A percentile compares a stretch with the other conserved stretches of the same genome.
These are phyloP conservation scores for Phorcus lineatus DNA, from an alignment of 2,888 invertebrate species.

Conservation along the genomic window DNA sequence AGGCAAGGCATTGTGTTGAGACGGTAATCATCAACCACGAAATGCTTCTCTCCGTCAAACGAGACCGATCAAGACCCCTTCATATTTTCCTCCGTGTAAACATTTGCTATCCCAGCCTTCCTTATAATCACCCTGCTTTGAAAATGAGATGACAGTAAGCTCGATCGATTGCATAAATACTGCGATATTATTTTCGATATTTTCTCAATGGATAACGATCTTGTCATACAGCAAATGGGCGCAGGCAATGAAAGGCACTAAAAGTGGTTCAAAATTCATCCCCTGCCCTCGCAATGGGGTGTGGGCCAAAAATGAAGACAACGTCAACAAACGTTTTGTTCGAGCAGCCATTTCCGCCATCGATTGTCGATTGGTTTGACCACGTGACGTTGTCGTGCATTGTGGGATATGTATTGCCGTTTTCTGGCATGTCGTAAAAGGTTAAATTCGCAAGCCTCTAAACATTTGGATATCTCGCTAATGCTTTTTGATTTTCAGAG, in stretches of 20 bases:
- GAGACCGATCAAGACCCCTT: not conserved
- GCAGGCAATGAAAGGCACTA: conserved; percentile 11
- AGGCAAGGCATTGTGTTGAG: not conserved
- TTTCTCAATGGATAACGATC: conserved; percentile 21
- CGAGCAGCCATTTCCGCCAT: conserved; percentile 1
- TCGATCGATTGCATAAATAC: conserved; percentile 20
- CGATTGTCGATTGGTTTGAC: conserved; percentile 2
- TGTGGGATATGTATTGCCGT: conserved; percentile 12
- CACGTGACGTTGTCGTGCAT: conserved; percentile 19
- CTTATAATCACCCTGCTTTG: conserved; percentile 15
- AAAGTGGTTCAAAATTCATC: conserved; percentile 18
- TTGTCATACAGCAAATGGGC: not conserved
- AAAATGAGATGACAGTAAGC: conserved; percentile 13
- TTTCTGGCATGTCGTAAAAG: conserved; percentile 18
- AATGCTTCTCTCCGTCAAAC: not conserved
- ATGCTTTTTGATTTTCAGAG: conserved; percentile 14
- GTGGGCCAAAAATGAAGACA: conserved; percentile 5
- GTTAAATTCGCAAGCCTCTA: conserved; percentile 6
- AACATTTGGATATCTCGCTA: conserved; percentile 6
- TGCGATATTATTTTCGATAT: conserved; percentile 23
- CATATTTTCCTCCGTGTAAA: conserved; percentile 2
- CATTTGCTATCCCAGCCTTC: conserved; percentile 11
- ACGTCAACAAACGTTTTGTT: conserved; percentile 20
- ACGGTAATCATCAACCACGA: conserved; percentile 1
- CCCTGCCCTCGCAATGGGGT: conserved; percentile 15